Evolutionary conservation across 2,113 vertebrate genomes (phyloP).

Genomic region (Euleptes europaea): DNA sequence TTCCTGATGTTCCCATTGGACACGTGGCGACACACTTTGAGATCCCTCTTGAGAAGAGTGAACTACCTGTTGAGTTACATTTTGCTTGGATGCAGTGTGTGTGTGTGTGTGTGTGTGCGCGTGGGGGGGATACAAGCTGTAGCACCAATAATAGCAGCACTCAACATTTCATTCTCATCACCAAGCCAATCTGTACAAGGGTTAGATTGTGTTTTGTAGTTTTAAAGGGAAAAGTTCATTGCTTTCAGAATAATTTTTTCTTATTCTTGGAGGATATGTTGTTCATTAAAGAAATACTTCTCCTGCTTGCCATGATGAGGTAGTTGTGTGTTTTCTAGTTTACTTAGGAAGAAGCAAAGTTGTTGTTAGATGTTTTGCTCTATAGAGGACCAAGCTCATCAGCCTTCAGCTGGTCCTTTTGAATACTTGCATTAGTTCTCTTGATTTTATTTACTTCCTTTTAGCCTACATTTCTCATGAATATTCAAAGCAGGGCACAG

Average conservation of each 20-base stretch:
- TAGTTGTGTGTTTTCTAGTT: background rate
- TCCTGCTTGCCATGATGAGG: background rate
- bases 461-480: no score
- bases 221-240: background rate
- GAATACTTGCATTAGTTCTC: background rate
- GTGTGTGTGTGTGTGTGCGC: no score
- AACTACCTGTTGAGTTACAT: background rate
- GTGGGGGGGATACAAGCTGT: background rate
- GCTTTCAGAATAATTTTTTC: background rate
- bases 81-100: background rate
- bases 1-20: background rate
- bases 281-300: background rate
- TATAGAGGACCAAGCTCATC: background rate
- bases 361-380: background rate
- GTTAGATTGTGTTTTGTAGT: background rate
- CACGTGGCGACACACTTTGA: background rate
- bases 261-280: background rate
- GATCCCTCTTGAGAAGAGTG: background rate
- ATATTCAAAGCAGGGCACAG: background rate
- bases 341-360: conserved; percentile 1
- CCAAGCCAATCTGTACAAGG: conserved; percentile 20
- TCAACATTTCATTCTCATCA: conserved; percentile 3
- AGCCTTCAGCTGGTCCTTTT: background rate
- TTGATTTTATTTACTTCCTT: background rate
- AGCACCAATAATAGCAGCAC: background rate